Evolutionary conservation across 1,140 invertebrate genomes (phyloP).

Genomic region (Apis dorsata): DNA sequence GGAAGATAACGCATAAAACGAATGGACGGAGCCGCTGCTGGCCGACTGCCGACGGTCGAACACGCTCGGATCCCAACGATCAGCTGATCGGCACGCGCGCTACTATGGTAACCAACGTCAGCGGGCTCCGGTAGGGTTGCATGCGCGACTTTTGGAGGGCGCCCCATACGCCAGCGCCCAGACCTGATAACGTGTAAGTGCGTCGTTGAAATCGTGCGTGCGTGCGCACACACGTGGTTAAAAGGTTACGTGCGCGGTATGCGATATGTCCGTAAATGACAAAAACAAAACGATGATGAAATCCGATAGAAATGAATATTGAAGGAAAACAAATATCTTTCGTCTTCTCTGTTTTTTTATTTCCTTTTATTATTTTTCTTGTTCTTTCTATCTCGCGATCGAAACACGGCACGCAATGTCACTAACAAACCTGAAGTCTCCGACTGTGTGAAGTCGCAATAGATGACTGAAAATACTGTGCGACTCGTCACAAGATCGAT

Average conservation of each 20-base stretch:
- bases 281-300: not conserved
- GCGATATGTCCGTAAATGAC: not conserved
- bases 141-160: slow-evolving; percentile 38
- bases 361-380: not conserved
- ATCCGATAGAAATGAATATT: not conserved
- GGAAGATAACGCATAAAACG: slow-evolving; percentile 43
- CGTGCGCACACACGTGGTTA: slow-evolving; percentile 43
- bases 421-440: slow-evolving; percentile 1
- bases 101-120: slow-evolving; percentile 67
- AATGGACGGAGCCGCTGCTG: slow-evolving; percentile 36
- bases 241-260: not conserved
- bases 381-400: slow-evolving; percentile 17
- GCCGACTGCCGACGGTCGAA: slow-evolving; percentile 49
- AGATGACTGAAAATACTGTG: slow-evolving; percentile 37
- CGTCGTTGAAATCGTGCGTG: slow-evolving; percentile 4
- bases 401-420: slow-evolving; percentile 21
- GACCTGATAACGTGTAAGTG: not conserved
- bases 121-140: slow-evolving; percentile 39
- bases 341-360: slow-evolving; percentile 11
- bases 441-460: slow-evolving; percentile 24
- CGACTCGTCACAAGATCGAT: slow-evolving; percentile 56
- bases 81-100: slow-evolving; percentile 77
- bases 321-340: slow-evolving; percentile 11
- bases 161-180: slow-evolving; percentile 5
- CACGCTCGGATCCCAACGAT: slow-evolving; percentile 57